Base-by-base conservation (phyloP, 2,888 invertebrate genomes). In the Hyppa rectilinea region DNA sequence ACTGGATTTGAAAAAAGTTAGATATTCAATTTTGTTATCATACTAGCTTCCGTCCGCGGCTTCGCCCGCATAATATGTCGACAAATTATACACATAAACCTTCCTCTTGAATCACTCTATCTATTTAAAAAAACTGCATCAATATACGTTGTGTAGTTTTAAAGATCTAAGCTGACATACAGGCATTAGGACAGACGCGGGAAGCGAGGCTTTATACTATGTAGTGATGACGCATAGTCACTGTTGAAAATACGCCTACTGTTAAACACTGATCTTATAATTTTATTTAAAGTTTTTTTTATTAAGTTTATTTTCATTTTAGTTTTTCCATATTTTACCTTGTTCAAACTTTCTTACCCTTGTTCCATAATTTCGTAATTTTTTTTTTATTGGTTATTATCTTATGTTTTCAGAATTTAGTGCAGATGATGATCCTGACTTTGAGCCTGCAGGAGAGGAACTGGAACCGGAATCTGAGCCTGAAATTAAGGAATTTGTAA, bases 391-490 rank as follows among this genome's bases (percentile, higher is more conserved):
- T 23, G 38, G 9, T 26, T 5, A 10, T 10, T 6, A 14, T 64
- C 1, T 23, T 47, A 43, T 26, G 68, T 81, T 86, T 73, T 62
- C 81, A 75, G 92, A 88, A 64, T 91, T 83, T 67, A 69, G 47
- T 52, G 58, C 58, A 4, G 91, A 88, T 50, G 94, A 94, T 70
- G 95, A 95, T 65, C 93, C 93, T 0, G 94, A 95, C 75, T 94
- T 93, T 75, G 87, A 88, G 2, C 93, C 93, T 20, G 87, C 79
- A 10, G 71, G 40, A 10, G 90, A 80, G 20, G 81, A 81, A 59
- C 4, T 59, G 5, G 75, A 76, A 3, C 82, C 63, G 1, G 90
- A 89, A 52, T 87, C 88, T 1, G 92, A 90, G 2, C 75, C 84
- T 4, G 92, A 93, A 53, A 75, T 75, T 6, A 89, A 88, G 36